phyloP scores from a whole-genome alignment of 2,113 vertebrate species.

The Dipodomys merriami region DNA sequence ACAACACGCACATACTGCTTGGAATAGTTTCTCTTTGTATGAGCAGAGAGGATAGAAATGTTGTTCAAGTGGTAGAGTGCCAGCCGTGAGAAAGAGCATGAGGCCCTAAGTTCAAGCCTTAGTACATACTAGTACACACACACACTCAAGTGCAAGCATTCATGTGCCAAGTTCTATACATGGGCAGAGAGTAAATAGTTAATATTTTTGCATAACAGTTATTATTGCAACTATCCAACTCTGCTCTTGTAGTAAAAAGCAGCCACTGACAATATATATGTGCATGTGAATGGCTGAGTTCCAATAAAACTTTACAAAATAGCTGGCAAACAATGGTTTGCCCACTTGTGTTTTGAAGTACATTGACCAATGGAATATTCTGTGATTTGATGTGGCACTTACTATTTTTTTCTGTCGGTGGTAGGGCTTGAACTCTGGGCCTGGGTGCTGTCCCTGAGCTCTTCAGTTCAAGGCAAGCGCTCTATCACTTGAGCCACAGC shows the following conservation, averaged over 20 bases:
- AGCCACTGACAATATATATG: not conserved
- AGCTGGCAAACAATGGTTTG: not conserved
- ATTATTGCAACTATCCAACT: not conserved
- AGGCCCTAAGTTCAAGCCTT: too few relatives aligned
- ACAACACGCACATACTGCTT: not conserved
- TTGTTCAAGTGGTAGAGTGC: too few relatives aligned
- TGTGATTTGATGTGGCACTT: not conserved
- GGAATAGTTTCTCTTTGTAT: too few relatives aligned
- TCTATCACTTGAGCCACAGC: too few relatives aligned
- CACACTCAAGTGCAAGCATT: not conserved
- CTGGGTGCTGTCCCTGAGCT: too few relatives aligned
- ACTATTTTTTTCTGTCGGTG: too few relatives aligned
- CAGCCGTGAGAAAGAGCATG: too few relatives aligned
- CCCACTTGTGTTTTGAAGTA: not conserved
- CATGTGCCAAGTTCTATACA: not conserved
- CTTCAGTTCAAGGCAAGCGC: too few relatives aligned
- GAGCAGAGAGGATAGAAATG: too few relatives aligned
- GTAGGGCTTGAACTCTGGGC: too few relatives aligned
- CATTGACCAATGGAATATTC: not conserved
- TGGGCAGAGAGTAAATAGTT: not conserved
- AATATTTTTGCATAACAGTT: not conserved
- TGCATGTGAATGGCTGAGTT: conserved; percentile 26
- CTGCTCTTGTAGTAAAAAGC: not conserved
- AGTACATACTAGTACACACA: too few relatives aligned
- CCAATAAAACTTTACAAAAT: conserved; percentile 38